Base-by-base conservation (phyloP, 2,797 vertebrate species). In the Cercopithecus hamlyni region DNA sequence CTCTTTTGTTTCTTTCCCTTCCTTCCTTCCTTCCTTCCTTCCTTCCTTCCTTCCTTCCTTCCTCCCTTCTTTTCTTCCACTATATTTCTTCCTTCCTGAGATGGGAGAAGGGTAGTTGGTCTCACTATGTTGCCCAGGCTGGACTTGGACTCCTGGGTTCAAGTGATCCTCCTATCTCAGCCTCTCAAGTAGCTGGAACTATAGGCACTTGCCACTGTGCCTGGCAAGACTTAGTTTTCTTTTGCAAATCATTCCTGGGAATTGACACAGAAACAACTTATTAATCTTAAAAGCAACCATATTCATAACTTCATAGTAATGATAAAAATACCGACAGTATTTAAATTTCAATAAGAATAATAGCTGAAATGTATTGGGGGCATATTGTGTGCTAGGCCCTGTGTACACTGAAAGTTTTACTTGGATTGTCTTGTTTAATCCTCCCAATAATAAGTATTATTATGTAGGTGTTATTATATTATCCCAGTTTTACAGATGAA, bases 341-440 rank as follows among this genome's bases (percentile, higher is more conserved):
- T 94, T 92, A 57, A 82, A 75, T 84, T 95, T 92, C 84, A 73
- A 36, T 88, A 89, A 95, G 88, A 90, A 88, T 24, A 86, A 27
- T 43, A 64, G 14, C 61, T n/a, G 7, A 17, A 64, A 64, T 64
- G 61, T 64, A 33, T 64, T n/a, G 30, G 30, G 30, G 33, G 61
- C 61, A 8, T 64, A 64, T 64, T n/a, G 14, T 64, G 7, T 64
- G 61, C 61, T 64, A 33, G 61, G 61, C 15, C 61, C 61, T 64
- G 61, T n/a, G 30, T n/a, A 7, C 61, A 17, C 1, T 64, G 61
- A 64, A 64, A 64, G 61, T 33, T 93, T 94, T 73, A 41, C 26
- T 33, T 75, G 48, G 39, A 58, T 95, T 80, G 55, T 89, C 43
- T 89, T 70, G 14, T 91, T 94, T 82, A 95, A 92, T 81, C 30